phyloP scores from a whole-genome alignment of 2,797 vertebrate genomes.

The Melanotaenia maccullochi region DNA sequence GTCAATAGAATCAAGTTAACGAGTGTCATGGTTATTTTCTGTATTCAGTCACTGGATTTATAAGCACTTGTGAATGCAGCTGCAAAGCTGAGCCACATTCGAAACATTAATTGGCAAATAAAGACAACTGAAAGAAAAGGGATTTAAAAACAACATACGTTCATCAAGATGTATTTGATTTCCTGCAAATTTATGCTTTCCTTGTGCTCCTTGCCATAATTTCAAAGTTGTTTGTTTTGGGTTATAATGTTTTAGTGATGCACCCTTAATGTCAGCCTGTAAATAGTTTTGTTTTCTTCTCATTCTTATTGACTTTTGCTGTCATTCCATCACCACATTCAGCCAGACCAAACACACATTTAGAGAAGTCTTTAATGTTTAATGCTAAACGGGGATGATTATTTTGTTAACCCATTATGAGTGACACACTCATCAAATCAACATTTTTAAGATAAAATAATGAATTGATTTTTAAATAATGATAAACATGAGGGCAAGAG shows the following conservation, averaged over 20 bases:
- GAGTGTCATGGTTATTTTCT: slow-evolving; percentile 55
- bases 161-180: slow-evolving; percentile 55
- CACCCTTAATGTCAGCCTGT: slow-evolving; percentile 61
- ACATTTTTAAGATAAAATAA: background rate
- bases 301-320: slow-evolving; percentile 49
- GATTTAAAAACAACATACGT: slow-evolving; percentile 18
- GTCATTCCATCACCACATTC: slow-evolving; percentile 44
- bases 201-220: slow-evolving; percentile 65
- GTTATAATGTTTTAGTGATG: slow-evolving; percentile 60
- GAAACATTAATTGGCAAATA: slow-evolving; percentile 51
- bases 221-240: slow-evolving; percentile 56
- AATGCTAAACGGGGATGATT: slow-evolving; percentile 35
- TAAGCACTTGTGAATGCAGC: slow-evolving; percentile 67
- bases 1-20: slow-evolving; percentile 37
- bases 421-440: background rate
- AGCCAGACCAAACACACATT: slow-evolving; percentile 49
- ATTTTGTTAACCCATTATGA: slow-evolving; percentile 56
- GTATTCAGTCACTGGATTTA: slow-evolving; percentile 74
- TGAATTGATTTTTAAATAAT: background rate
- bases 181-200: slow-evolving; percentile 48
- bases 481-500: background rate
- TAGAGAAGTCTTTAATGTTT: slow-evolving; percentile 36
- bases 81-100: slow-evolving; percentile 73
- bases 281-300: slow-evolving; percentile 59
- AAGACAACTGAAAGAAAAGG: slow-evolving; percentile 27